Base-by-base conservation (phyloP, 2,113 vertebrate species). In the Rhinoptilus africanus region DNA sequence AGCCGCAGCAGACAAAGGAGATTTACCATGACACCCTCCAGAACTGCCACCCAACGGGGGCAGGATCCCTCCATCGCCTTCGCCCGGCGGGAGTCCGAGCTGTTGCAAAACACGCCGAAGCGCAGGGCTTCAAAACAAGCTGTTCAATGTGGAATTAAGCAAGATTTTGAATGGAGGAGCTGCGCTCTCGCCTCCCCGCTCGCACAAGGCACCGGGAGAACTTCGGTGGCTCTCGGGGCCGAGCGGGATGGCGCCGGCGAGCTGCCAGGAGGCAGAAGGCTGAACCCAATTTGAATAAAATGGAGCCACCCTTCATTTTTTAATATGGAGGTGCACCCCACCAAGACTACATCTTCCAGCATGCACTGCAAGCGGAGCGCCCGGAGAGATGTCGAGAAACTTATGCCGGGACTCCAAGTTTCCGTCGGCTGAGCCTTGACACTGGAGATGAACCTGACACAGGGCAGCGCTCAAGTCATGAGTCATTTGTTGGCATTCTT, bases 341-440 rank as follows among this genome's bases (percentile, higher is more conserved):
- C 23, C 67, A 50, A 45, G 96, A 98, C 92, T 91, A 97, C 86
- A 98, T 80, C 81, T 89, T 95, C 91, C 94, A 96, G 92, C 88
- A 96, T 85, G 91, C 94, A 96, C 73, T 82, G 77, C 93, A 69
- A 32, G 64, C n/a, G 2, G 68, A 95, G 30, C 3, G 0, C 54
- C 75, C 32, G 2, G 48, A 41, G 30, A 87, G 69, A 11, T 7
- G 5, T 9, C 1, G 0, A 57, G 37, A 57, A 96, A 90, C 88
- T 95, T 76, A 7, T 5, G 47, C 76, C 4, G 2, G 88, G 84
- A 81, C 88, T 86, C 85, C 57, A 54, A 84, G 73, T 92, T 93
- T 82, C 81, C 2, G 0, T 10, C 28, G 76, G 73, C 73, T 59
- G 75, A 56, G 94, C 69, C 66, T 73, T 91, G 84, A 85, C 71